These are phyloP conservation scores for Watsonalla cultraria DNA, from an alignment of 2,888 invertebrate species.

Conservation along the genomic window DNA sequence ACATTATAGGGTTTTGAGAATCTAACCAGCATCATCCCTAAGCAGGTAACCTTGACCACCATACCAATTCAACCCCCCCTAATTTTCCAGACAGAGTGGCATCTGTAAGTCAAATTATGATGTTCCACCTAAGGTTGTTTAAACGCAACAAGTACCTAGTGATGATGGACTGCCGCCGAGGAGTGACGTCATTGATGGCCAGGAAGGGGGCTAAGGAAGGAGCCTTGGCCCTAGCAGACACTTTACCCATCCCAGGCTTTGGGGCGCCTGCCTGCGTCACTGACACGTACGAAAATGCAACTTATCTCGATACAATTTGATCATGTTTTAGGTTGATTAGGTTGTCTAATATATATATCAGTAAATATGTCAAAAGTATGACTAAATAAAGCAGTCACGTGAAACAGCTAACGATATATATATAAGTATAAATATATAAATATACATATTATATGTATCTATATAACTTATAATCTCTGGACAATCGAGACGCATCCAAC, in stretches of 20 bases:
- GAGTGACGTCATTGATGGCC: slow-evolving; percentile 32
- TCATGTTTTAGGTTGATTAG: background rate
- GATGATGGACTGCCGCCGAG: slow-evolving; percentile 49
- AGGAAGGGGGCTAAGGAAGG: slow-evolving; percentile 28
- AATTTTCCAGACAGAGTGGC: slow-evolving; percentile 33
- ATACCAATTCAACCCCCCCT: background rate
- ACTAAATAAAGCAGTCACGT: too few species aligned
- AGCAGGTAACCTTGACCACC: too few species aligned
- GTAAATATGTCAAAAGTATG: too few species aligned
- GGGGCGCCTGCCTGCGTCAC: background rate
- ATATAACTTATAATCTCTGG: too few species aligned
- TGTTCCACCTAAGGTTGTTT: slow-evolving; percentile 50
- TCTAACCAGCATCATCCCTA: too few species aligned
- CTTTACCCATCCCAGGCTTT: background rate
- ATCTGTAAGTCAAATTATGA: slow-evolving; percentile 33
- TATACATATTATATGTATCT: too few species aligned
- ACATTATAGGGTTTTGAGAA: too few species aligned
- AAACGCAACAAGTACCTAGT: slow-evolving; percentile 43
- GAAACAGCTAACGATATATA: too few species aligned
- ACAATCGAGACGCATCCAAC: too few species aligned
- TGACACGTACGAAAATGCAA: background rate
- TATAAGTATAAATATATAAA: too few species aligned
- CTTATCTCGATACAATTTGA: background rate
- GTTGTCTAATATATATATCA: too few species aligned
- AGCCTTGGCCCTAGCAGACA: slow-evolving; percentile 28